These are phyloP conservation scores for Pseudochaenichthys georgianus DNA, from an alignment of 2,797 vertebrate genomes.

Conservation along the genomic window DNA sequence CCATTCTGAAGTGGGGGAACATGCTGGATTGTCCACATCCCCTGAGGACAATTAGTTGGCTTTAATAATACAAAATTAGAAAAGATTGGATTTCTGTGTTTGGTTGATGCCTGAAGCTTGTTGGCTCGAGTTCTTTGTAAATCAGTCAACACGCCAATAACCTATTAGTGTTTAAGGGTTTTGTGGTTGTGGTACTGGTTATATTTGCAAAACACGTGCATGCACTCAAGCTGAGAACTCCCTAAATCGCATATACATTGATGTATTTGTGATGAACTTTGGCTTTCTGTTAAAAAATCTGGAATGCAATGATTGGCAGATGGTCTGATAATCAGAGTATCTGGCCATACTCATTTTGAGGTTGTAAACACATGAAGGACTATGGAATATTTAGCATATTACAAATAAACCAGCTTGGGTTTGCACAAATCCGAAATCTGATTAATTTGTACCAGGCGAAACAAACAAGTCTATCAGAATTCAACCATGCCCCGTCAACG, in stretches of 20 bases:
- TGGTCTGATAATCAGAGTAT: constrained; percentile 50
- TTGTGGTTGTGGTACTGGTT: constrained; percentile 16
- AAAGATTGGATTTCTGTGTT: constrained; percentile 1
- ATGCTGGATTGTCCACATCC: constrained; percentile 39
- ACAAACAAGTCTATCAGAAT: constrained; percentile 19
- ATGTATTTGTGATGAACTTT: constrained; percentile 39
- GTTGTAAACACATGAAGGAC: constrained; percentile 53
- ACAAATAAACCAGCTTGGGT: constrained; percentile 56
- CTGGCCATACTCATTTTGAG: constrained; percentile 38
- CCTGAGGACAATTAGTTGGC: constrained; percentile 26
- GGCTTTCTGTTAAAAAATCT: constrained; percentile 34
- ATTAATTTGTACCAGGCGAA: constrained; percentile 52
- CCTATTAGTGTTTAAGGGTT: constrained; percentile 11
- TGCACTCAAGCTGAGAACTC: constrained; percentile 6
- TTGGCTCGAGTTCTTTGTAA: constrained; percentile 11
- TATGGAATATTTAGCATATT: constrained; percentile 39
- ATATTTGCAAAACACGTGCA: constrained; percentile 32
- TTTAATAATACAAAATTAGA: constrained; percentile 14
- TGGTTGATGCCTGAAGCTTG: constrained; percentile 16
- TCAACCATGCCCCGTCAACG: constrained; percentile 6
- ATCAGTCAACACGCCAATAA: constrained; percentile 22
- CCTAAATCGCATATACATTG: constrained; percentile 18
- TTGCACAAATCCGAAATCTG: constrained; percentile 24
- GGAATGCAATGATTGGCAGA: constrained; percentile 28
- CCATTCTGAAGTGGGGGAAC: constrained; percentile 17